These are phyloP conservation scores for Apotomis turbidana DNA, from an alignment of 2,888 invertebrate species.

Conservation along the genomic window DNA sequence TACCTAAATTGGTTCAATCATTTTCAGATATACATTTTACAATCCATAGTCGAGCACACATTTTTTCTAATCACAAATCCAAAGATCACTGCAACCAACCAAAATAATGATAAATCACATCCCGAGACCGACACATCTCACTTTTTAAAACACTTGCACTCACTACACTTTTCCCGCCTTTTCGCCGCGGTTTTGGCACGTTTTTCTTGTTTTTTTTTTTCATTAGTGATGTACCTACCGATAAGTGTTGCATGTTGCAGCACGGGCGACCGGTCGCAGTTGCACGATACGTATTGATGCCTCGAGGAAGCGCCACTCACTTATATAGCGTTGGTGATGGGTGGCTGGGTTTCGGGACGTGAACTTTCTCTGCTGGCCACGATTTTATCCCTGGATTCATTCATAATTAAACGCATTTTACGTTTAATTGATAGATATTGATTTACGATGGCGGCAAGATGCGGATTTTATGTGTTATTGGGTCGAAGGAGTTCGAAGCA, in stretches of 20 bases:
- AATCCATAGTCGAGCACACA: neutral
- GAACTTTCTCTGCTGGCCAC: constrained; percentile 71
- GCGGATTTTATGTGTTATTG: neutral
- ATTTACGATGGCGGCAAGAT: too few species aligned
- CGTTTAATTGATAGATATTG: too few species aligned
- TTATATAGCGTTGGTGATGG: constrained; percentile 79
- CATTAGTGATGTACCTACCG: constrained; percentile 70
- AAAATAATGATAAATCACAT: constrained; percentile 1
- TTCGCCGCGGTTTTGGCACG: constrained; percentile 49
- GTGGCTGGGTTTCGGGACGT: constrained; percentile 64
- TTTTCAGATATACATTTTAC: neutral
- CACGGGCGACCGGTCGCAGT: constrained; percentile 67
- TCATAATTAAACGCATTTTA: too few species aligned
- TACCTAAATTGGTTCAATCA: too few species aligned
- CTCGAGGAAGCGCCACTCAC: constrained; percentile 69
- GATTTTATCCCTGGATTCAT: constrained; percentile 18
- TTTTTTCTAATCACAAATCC: neutral
- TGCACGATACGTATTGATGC: constrained; percentile 67
- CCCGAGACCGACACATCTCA: constrained; percentile 38
- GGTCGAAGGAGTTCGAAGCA: too few species aligned
- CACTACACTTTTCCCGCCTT: constrained; percentile 42
- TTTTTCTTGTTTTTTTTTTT: constrained; percentile 44
- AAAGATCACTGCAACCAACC: neutral
- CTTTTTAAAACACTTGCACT: constrained; percentile 45
- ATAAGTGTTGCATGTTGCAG: constrained; percentile 78